Evolutionary conservation across 2,113 vertebrate species (phyloP), one percentile per base, ranked within the genome.

Genomic region (Pleuronectes platessa): DNA sequence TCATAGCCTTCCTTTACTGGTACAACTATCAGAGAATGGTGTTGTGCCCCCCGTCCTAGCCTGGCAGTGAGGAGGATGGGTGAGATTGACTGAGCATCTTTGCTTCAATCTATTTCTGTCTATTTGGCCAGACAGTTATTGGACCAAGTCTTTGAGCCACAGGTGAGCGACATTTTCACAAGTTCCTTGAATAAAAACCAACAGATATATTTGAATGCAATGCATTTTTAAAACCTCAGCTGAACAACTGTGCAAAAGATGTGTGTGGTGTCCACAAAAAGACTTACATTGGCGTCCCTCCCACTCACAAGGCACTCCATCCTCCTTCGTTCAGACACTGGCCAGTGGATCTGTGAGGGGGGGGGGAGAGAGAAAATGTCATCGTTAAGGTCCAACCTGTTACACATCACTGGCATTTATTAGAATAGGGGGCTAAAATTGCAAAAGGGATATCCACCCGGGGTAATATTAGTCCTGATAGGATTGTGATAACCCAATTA

Each of bases 231-330:
- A 62, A 71, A 70, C 14, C 5, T 42, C 10, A 13, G 40, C 40
- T 12, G 11, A 42, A 42, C 40, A 45, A 56, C 53, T 65, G n/a
- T 67, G 54, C 77, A 56, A 60, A 60, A 62, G 27, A 40, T 62
- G n/a, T 24, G 3, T 45, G 4, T 12, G n/a, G 60, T 61, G 68
- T 85, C 64, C 71, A 69, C 11, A 51, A 11, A 27, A 56, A 9
- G 78, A 98, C 98, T 97, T 93, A 99, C 98, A 0, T 97, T 97
- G 92, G 95, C 95, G 74, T 99, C 97, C 90, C 98, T 99, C 90
- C 98, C 98, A 0, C 96, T 98, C 68, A 98, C 92, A 71, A 98
- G 93, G 24, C 98, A 99, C 84, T 99, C 98, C 37, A 96, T 97
- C 1, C 95, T 96, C 90, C 97, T 96, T 87, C 97, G 96, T 67